Percentiles rank a stretch among this genome's conserved stretches.
Conservation (phyloP, 2,888 invertebrate species). For the Malthinus seriepunctatus region DNA sequence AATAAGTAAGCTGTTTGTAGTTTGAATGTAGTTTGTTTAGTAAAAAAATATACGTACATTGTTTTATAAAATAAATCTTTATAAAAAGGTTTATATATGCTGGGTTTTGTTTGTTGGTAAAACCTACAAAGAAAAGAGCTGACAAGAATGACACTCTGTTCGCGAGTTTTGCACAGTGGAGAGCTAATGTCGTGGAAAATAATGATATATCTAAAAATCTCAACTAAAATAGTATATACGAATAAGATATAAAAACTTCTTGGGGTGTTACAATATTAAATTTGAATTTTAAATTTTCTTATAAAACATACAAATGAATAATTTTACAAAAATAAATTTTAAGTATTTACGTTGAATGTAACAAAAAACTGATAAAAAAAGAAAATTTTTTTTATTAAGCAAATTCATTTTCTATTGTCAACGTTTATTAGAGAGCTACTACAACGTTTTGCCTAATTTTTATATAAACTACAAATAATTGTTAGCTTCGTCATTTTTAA, state of each 20-base stretch:
- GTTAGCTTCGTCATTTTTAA: too few relatives aligned
- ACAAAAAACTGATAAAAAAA: too few relatives aligned
- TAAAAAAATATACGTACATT: too few relatives aligned
- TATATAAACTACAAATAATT: too few relatives aligned
- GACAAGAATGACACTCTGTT: conserved; percentile 31
- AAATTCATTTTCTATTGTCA: too few relatives aligned
- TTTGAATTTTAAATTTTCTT: conserved; percentile 26
- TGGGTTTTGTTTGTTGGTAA: conserved; percentile 31
- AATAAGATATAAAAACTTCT: conserved; percentile 17
- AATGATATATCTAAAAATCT: conserved; percentile 35
- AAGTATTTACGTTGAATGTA: too few relatives aligned
- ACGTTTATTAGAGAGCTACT: too few relatives aligned
- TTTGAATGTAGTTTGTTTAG: too few relatives aligned
- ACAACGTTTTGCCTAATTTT: too few relatives aligned
- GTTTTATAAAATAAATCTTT: conserved; percentile 26
- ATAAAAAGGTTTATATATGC: conserved; percentile 31
- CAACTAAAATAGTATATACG: conserved; percentile 25
- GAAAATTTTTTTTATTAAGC: too few relatives aligned
- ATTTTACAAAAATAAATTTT: neutral
- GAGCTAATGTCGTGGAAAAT: conserved; percentile 34
- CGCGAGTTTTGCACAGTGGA: conserved; percentile 28
- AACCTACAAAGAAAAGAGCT: conserved; percentile 29
- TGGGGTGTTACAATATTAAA: conserved; percentile 11
- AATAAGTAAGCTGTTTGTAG: too few relatives aligned
- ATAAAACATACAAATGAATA: conserved; percentile 12